phyloP scores from a whole-genome alignment of 2,888 invertebrate genomes.

The Biston betularia region DNA sequence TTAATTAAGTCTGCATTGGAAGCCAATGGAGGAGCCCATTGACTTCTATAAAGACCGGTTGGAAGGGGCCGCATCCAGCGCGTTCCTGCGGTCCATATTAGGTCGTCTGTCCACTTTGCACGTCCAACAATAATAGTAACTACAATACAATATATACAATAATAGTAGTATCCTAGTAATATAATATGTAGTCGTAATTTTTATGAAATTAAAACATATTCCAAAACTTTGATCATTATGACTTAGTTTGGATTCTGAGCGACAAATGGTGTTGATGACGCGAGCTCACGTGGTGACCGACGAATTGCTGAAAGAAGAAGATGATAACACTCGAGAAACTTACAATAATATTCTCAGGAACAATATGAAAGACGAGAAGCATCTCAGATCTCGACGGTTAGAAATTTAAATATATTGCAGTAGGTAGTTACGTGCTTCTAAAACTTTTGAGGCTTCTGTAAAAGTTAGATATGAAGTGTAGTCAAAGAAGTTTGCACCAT shows the following conservation, averaged over 20 bases:
- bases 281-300: constrained; percentile 75
- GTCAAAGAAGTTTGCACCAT: no score
- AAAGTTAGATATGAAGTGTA: background rate
- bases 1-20: no score
- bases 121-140: no score
- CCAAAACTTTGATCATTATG: background rate
- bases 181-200: no score
- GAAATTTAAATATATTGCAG: background rate
- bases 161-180: no score
- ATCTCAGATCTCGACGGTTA: constrained; percentile 77
- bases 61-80: no score
- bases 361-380: constrained; percentile 83
- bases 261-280: constrained; percentile 81
- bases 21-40: no score
- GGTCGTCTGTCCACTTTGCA: no score
- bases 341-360: constrained; percentile 73
- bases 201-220: no score
- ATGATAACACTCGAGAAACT: constrained; percentile 66
- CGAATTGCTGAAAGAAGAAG: constrained; percentile 77
- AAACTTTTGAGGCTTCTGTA: background rate
- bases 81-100: no score
- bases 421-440: background rate
- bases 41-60: no score
- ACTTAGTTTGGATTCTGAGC: constrained; percentile 75
- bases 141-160: no score